A percentile compares a stretch with the other conserved stretches of the same genome.
Evolutionary conservation across 2,113 vertebrate species (phyloP).

Genomic region (Pachypanchax playfairii): DNA sequence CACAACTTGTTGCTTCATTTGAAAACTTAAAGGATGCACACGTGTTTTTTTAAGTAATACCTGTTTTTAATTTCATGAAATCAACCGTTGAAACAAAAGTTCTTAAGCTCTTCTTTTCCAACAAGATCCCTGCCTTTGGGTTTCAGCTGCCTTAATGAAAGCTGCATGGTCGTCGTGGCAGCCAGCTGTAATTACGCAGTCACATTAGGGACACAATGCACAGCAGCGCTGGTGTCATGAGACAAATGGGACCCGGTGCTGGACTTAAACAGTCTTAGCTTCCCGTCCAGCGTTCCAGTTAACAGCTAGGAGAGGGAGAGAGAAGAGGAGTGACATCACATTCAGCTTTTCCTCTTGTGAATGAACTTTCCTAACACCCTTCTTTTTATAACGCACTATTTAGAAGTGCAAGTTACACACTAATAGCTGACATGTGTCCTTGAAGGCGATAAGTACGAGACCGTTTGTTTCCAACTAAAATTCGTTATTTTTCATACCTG

Average conservation of each 20-base stretch:
- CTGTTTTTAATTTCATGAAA: constrained; percentile 24
- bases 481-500: constrained; percentile 45
- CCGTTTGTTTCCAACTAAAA: constrained; percentile 13
- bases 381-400: constrained; percentile 7
- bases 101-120: constrained; percentile 4
- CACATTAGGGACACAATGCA: constrained; percentile 29
- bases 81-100: constrained; percentile 17
- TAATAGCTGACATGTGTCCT: constrained; percentile 41
- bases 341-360: constrained; percentile 20
- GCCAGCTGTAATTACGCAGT: constrained; percentile 41
- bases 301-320: constrained; percentile 77
- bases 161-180: constrained; percentile 30
- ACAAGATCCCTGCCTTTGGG: constrained; percentile 21
- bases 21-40: constrained; percentile 2
- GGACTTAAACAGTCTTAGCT: constrained; percentile 83
- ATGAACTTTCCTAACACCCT: constrained; percentile 26
- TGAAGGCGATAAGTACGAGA: constrained; percentile 11
- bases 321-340: constrained; percentile 39
- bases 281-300: constrained; percentile 88
- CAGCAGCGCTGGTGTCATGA: constrained; percentile 45
- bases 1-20: constrained; percentile 8
- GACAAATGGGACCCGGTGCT: constrained; percentile 55
- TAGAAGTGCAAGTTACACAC: constrained; percentile 25
- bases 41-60: not conserved
- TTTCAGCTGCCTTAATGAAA: constrained; percentile 43